A percentile compares a stretch with the other conserved stretches of the same genome.
These are phyloP conservation scores for Pseudoips prasinana DNA, from an alignment of 2,888 invertebrate species.

Conservation along the genomic window DNA sequence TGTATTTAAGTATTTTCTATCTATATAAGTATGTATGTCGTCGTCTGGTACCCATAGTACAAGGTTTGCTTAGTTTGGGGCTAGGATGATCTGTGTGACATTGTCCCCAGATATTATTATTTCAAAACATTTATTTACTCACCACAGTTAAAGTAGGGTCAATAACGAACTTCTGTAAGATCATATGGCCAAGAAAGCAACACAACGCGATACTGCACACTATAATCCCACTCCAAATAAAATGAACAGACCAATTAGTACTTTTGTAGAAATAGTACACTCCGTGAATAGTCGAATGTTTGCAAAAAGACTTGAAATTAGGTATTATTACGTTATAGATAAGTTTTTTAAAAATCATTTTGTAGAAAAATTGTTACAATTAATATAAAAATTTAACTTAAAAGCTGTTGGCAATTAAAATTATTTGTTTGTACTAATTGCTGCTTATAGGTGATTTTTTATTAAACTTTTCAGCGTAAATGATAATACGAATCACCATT, in stretches of 20 bases:
- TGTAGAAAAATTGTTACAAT: no score
- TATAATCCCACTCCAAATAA: slow-evolving; percentile 49
- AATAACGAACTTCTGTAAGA: slow-evolving; percentile 58
- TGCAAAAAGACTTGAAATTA: slow-evolving; percentile 46
- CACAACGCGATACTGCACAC: slow-evolving; percentile 46
- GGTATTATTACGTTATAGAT: slow-evolving; percentile 11
- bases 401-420: slow-evolving; percentile 2
- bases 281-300: slow-evolving; percentile 60
- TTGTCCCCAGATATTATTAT: no score
- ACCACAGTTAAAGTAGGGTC: slow-evolving; percentile 72
- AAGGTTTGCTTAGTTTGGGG: no score
- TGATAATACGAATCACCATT: no score
- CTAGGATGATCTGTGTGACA: no score
- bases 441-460: no score
- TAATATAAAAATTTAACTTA: no score
- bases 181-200: slow-evolving; percentile 59
- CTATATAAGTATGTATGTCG: no score
- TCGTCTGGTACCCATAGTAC: no score
- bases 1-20: no score
- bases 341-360: slow-evolving; percentile 15
- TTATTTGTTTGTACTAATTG: slow-evolving; percentile 1
- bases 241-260: slow-evolving; percentile 32
- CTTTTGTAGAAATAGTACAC: slow-evolving; percentile 51
- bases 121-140: slow-evolving; percentile 21
- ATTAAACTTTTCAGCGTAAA: no score